A percentile compares a stretch with the other conserved stretches of the same genome.
Conservation (phyloP, 2,888 invertebrate species). For the Rhogogaster chlorosoma region DNA sequence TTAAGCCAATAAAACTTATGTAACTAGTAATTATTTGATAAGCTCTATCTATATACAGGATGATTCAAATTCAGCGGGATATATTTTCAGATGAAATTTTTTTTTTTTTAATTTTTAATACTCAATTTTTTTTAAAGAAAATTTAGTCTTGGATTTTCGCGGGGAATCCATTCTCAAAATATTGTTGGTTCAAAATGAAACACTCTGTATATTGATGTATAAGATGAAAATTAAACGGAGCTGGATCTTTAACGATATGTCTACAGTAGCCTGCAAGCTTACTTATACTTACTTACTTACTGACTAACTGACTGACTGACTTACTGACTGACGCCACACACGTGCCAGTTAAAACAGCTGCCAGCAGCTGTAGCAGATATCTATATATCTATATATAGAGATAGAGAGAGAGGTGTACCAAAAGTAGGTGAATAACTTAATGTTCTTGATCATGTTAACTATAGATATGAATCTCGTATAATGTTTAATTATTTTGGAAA, state of each 20-base stretch:
- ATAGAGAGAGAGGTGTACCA: background rate
- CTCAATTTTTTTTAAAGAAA: no score
- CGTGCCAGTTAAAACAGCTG: background rate
- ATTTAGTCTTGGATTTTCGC: no score
- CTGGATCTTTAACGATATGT: background rate
- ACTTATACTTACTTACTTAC: background rate
- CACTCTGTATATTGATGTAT: background rate
- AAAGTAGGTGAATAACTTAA: background rate
- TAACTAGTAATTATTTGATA: background rate
- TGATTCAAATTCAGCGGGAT: background rate
- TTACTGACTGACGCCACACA: background rate
- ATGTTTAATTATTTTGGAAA: no score
- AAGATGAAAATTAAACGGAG: background rate
- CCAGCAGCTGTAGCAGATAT: background rate
- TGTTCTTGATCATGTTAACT: background rate
- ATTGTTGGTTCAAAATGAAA: no score
- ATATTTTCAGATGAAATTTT: no score
- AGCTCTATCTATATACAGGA: background rate
- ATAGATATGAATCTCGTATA: background rate
- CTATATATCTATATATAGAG: background rate
- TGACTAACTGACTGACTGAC: background rate
- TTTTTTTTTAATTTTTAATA: no score
- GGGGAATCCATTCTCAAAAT: no score
- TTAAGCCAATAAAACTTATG: background rate
- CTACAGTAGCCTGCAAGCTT: background rate